phyloP scores from a whole-genome alignment of 2,888 invertebrate genomes.

The Chymomyza fuscimana region DNA sequence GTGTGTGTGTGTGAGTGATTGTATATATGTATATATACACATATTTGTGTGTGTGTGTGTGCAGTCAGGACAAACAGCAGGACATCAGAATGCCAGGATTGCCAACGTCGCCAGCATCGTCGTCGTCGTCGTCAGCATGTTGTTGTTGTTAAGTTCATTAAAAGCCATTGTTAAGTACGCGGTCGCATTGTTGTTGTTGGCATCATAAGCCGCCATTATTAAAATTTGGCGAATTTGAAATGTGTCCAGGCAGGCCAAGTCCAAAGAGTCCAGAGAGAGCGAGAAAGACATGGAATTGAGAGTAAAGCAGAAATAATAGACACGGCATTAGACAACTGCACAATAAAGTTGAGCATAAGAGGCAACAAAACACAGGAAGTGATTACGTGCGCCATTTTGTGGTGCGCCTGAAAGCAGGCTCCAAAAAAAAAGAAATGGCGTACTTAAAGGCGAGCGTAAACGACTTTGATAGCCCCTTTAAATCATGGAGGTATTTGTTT shows the following conservation, averaged over 20 bases:
- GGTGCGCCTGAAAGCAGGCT: conserved; percentile 20
- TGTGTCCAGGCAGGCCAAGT: conserved; percentile 48
- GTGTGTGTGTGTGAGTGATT: conserved; percentile 10
- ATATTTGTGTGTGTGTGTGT: conserved; percentile 13
- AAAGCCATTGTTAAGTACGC: conserved; percentile 51
- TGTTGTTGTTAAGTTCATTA: conserved; percentile 53
- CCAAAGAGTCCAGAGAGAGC: conserved; percentile 17
- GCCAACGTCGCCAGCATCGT: conserved; percentile 3
- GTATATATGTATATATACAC: conserved; percentile 13
- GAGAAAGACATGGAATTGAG: not conserved
- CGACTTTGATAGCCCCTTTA: no score
- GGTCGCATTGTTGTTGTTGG: conserved; percentile 33
- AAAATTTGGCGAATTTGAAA: conserved; percentile 65
- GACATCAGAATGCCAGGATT: conserved; percentile 50
- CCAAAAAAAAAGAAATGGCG: conserved; percentile 21
- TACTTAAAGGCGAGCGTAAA: not conserved
- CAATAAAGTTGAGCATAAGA: conserved; percentile 21
- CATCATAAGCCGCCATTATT: conserved; percentile 63
- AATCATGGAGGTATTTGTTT: no score
- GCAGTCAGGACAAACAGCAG: conserved; percentile 36
- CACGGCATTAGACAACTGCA: conserved; percentile 43
- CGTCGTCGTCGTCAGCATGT: conserved; percentile 18
- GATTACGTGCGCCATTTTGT: conserved; percentile 70
- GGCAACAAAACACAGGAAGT: conserved; percentile 57
- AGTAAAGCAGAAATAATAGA: conserved; percentile 22